Evolutionary conservation across 2,888 invertebrate species (phyloP).

Genomic region (Erebia aethiops): DNA sequence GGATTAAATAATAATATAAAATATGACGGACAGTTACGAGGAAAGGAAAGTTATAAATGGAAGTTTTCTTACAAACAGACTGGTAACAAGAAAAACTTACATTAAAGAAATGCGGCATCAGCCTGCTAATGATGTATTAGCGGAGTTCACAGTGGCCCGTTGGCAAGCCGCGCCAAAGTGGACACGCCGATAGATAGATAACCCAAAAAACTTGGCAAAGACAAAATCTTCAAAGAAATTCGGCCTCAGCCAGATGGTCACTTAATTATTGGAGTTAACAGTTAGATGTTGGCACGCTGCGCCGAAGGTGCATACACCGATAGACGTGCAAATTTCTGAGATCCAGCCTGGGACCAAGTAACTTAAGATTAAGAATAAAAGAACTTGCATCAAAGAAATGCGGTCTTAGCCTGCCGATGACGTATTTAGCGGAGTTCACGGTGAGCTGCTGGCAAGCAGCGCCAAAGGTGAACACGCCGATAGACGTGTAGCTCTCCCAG

Average conservation of each 20-base stretch:
- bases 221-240: conserved; percentile 85
- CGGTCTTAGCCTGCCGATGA: conserved; percentile 91
- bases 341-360: conserved; percentile 84
- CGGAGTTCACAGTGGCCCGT: conserved; percentile 89
- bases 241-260: conserved; percentile 92
- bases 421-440: conserved; percentile 91
- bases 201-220: too few relatives aligned
- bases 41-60: too few relatives aligned
- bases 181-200: conserved; percentile 86
- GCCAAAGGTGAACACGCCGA: conserved; percentile 90
- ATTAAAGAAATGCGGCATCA: conserved; percentile 91
- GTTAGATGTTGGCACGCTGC: conserved; percentile 88
- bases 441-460: conserved; percentile 88
- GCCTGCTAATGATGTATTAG: conserved; percentile 92
- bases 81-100: not conserved
- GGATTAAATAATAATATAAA: too few relatives aligned
- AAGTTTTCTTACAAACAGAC: too few relatives aligned
- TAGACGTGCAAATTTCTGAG: conserved; percentile 84
- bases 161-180: conserved; percentile 88
- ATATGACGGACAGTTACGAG: too few relatives aligned
- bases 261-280: conserved; percentile 92
- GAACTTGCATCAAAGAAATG: conserved; percentile 87
- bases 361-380: too few relatives aligned
- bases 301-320: conserved; percentile 90
- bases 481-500: conserved; percentile 84